Conservation (phyloP, 2,888 invertebrate species). For the Phyto melanocephala region DNA sequence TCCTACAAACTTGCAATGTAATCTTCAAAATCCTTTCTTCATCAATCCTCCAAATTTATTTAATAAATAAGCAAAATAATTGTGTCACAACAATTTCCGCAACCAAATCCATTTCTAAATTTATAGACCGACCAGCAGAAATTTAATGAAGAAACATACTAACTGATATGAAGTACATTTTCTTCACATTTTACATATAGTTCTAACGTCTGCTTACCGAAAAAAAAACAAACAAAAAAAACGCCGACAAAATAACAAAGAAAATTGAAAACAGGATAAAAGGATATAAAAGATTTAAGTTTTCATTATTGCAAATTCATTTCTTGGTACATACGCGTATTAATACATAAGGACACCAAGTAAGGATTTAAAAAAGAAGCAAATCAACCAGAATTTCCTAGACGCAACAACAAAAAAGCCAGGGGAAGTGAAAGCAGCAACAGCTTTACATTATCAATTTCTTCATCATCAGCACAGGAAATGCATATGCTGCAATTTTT, state of each 20-base stretch:
- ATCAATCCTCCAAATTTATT: no score
- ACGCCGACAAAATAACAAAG: not conserved
- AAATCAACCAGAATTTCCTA: not conserved
- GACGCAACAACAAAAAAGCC: not conserved
- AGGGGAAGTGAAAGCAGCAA: not conserved
- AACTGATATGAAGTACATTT: not conserved
- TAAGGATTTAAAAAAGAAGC: slow-evolving; percentile 17
- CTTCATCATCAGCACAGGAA: slow-evolving; percentile 25
- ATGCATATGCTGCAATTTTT: slow-evolving; percentile 38
- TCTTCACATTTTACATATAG: not conserved
- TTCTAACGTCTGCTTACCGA: not conserved
- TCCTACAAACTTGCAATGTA: no score
- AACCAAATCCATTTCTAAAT: slow-evolving; percentile 13
- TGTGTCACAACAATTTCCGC: slow-evolving; percentile 4
- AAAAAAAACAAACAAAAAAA: not conserved
- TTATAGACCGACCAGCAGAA: slow-evolving; percentile 36
- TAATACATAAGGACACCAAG: not conserved
- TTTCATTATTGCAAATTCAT: slow-evolving; percentile 36
- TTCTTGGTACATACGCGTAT: not conserved
- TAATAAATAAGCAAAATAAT: slow-evolving; percentile 4
- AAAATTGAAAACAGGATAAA: slow-evolving; percentile 34
- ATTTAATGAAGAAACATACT: not conserved
- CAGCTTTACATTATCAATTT: slow-evolving; percentile 1
- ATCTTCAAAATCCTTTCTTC: no score
- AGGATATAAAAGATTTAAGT: slow-evolving; percentile 22